These are phyloP conservation scores for Brachirus orientalis DNA, from an alignment of 2,113 vertebrate species.

Conservation along the genomic window DNA sequence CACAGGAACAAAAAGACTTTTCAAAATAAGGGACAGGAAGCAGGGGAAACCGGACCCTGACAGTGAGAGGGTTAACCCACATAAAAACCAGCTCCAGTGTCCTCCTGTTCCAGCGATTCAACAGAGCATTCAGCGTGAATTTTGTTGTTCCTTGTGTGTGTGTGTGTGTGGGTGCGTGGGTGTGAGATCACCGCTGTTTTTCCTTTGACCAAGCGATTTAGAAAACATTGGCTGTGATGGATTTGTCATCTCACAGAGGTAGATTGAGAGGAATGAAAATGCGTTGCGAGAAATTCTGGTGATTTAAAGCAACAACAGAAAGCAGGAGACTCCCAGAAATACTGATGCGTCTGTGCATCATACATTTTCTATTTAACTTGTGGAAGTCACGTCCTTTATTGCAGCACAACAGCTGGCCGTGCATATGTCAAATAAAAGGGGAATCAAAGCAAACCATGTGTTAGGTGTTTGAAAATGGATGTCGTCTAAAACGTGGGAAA, in stretches of 20 bases:
- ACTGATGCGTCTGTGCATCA: constrained; percentile 28
- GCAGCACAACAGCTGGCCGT: background rate
- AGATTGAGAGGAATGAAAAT: constrained; percentile 36
- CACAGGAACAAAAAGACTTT: too few relatives aligned
- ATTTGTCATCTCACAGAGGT: constrained; percentile 33
- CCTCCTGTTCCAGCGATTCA: constrained; percentile 34
- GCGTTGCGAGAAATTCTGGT: constrained; percentile 29
- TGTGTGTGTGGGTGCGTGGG: background rate
- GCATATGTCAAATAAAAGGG: background rate
- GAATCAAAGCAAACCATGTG: background rate
- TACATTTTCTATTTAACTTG: constrained; percentile 40
- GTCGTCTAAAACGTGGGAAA: background rate
- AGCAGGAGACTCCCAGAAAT: constrained; percentile 13
- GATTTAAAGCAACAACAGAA: constrained; percentile 44
- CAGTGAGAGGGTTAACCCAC: constrained; percentile 41
- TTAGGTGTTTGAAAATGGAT: background rate
- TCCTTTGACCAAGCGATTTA: constrained; percentile 12
- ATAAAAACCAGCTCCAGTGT: constrained; percentile 25
- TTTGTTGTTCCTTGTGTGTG: background rate
- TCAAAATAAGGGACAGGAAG: too few relatives aligned
- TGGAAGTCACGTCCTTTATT: constrained; percentile 15
- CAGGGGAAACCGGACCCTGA: too few relatives aligned
- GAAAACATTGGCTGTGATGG: constrained; percentile 34
- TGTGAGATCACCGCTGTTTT: constrained; percentile 29
- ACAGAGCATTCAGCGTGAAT: background rate